These are phyloP conservation scores for Hyla sarda DNA, from an alignment of 2,113 vertebrate species.

Conservation along the genomic window DNA sequence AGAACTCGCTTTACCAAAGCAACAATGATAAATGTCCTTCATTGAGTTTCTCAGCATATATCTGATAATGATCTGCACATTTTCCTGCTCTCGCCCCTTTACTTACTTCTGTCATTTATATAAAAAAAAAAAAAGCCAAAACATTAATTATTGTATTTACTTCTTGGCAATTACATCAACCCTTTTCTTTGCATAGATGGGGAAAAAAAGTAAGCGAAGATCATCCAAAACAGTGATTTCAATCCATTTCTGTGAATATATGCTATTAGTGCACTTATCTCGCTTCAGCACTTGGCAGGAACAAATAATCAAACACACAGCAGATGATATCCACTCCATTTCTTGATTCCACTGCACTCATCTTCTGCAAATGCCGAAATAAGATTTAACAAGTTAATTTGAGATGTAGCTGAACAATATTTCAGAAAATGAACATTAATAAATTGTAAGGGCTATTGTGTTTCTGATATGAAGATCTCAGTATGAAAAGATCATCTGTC, in stretches of 20 bases:
- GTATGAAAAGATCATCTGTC: neutral
- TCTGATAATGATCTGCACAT: neutral
- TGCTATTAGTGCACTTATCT: constrained; percentile 47
- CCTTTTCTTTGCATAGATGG: neutral
- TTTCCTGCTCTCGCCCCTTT: neutral
- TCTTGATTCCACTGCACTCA: constrained; percentile 24
- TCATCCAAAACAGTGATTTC: constrained; percentile 43
- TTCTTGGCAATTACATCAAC: neutral
- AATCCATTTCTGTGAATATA: constrained; percentile 28
- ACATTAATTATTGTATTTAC: constrained; percentile 27
- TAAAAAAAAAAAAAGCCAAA: constrained; percentile 27
- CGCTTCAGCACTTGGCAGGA: constrained; percentile 34
- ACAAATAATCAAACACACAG: constrained; percentile 50
- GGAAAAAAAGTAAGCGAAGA: neutral
- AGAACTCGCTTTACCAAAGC: no score
- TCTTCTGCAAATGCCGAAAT: constrained; percentile 43
- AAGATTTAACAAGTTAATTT: constrained; percentile 43
- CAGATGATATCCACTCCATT: constrained; percentile 14
- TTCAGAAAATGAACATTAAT: neutral
- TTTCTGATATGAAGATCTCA: neutral
- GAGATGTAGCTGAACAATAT: neutral
- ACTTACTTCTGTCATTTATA: neutral
- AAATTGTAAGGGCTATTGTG: constrained; percentile 8
- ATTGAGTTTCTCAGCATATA: no score
- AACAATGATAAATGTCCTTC: no score